These are phyloP conservation scores for Drosophila cognata DNA, from an alignment of 2,888 invertebrate genomes.

Conservation along the genomic window DNA sequence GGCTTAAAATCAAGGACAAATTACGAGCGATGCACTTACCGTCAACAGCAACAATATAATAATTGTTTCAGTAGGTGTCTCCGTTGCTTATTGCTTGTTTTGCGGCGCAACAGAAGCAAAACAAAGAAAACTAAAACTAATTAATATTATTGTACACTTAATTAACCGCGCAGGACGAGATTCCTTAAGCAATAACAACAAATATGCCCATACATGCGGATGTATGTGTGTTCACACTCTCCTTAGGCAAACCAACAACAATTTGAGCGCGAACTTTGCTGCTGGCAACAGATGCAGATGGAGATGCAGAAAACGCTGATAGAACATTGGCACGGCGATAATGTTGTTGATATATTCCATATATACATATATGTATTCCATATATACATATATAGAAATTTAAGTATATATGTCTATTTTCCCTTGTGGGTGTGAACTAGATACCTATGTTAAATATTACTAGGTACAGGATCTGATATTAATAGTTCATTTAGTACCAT, in stretches of 20 bases:
- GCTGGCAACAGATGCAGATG: not conserved
- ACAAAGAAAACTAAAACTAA: too few relatives aligned
- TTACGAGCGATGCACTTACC: not conserved
- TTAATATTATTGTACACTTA: too few relatives aligned
- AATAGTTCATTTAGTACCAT: too few relatives aligned
- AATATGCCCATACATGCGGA: too few relatives aligned
- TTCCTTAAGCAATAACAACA: too few relatives aligned
- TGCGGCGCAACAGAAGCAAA: too few relatives aligned
- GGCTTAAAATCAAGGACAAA: too few relatives aligned
- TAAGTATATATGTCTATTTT: not conserved
- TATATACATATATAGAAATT: not conserved
- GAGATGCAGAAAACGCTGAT: not conserved
- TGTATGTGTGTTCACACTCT: not conserved
- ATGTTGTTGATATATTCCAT: not conserved
- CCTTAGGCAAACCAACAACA: not conserved
- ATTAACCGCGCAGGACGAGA: too few relatives aligned
- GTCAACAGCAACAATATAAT: not conserved
- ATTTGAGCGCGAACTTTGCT: not conserved
- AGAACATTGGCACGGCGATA: not conserved
- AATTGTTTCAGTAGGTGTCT: too few relatives aligned
- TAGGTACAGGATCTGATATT: not conserved
- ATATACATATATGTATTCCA: too few relatives aligned
- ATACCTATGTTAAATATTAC: not conserved
- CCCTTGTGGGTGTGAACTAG: not conserved
- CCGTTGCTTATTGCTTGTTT: too few relatives aligned